Evolutionary conservation across 2,888 invertebrate species (phyloP).

Genomic region (Serripes groenlandicus): DNA sequence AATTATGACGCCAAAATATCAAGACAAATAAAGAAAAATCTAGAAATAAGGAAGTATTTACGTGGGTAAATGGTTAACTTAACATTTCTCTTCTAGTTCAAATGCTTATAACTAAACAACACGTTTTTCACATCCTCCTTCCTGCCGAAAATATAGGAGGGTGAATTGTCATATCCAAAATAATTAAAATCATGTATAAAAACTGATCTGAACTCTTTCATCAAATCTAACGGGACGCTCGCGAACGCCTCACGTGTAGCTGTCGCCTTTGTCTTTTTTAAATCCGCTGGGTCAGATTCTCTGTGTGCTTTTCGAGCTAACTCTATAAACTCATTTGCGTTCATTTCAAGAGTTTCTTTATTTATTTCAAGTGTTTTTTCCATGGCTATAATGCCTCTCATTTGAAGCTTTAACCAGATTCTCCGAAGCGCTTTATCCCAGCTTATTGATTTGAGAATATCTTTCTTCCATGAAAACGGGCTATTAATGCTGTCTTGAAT

Average conservation of each 20-base stretch:
- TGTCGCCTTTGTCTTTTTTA: conserved; percentile 40
- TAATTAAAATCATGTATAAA: conserved; percentile 51
- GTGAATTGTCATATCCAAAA: conserved; percentile 50
- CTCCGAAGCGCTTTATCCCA: conserved; percentile 57
- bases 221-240: conserved; percentile 37
- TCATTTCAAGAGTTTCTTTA: conserved; percentile 13
- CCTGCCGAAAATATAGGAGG: conserved; percentile 30
- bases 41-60: too few species aligned
- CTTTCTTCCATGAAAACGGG: conserved; percentile 55
- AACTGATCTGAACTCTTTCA: conserved; percentile 39
- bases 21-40: too few species aligned
- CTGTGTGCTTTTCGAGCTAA: conserved; percentile 39
- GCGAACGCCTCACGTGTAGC: conserved; percentile 53
- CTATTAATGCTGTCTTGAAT: conserved; percentile 56
- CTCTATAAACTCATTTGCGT: conserved; percentile 42
- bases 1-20: too few species aligned
- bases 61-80: too few species aligned
- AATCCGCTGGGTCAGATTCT: conserved; percentile 19
- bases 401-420: conserved; percentile 63
- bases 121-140: background rate
- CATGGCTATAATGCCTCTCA: conserved; percentile 50
- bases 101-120: background rate
- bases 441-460: conserved; percentile 41
- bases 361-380: conserved; percentile 17
- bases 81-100: too few species aligned